Percentiles rank a stretch among this genome's conserved stretches.
These are phyloP conservation scores for Macropodus opercularis DNA, from an alignment of 2,797 vertebrate species.

Conservation along the genomic window DNA sequence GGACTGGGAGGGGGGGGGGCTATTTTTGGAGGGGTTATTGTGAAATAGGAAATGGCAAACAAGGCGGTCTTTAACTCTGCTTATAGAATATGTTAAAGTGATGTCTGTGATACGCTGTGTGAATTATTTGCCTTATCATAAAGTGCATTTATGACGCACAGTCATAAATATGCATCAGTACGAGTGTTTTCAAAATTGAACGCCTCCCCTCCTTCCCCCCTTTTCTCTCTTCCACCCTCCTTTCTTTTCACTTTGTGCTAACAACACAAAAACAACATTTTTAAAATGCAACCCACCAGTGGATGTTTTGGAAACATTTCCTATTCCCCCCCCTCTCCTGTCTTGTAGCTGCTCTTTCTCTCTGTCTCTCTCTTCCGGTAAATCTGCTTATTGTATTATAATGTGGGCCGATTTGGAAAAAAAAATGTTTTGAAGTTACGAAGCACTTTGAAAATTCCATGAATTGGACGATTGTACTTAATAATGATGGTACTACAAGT, in stretches of 20 bases:
- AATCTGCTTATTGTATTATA: slow-evolving; percentile 80
- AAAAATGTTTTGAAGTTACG: slow-evolving; percentile 67
- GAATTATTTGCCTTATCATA: slow-evolving; percentile 82
- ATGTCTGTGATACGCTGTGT: slow-evolving; percentile 72
- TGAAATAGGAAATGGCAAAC: slow-evolving; percentile 82
- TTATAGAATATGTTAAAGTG: slow-evolving; percentile 81
- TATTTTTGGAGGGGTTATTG: slow-evolving; percentile 80
- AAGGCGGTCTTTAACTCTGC: slow-evolving; percentile 80
- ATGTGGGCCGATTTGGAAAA: slow-evolving; percentile 61
- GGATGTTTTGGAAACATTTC: slow-evolving; percentile 75
- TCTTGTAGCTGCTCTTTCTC: slow-evolving; percentile 29
- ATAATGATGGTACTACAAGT: slow-evolving; percentile 52
- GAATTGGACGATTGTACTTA: slow-evolving; percentile 61
- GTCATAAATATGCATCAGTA: slow-evolving; percentile 80
- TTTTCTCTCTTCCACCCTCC: slow-evolving; percentile 13
- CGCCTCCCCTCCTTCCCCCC: slow-evolving; percentile 40
- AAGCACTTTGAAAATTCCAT: slow-evolving; percentile 76
- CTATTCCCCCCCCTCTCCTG: slow-evolving; percentile 40
- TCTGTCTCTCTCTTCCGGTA: slow-evolving; percentile 48
- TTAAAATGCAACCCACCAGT: slow-evolving; percentile 72
- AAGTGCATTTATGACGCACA: slow-evolving; percentile 77
- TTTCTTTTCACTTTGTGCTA: slow-evolving; percentile 54
- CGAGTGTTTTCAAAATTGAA: slow-evolving; percentile 75
- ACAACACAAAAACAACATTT: slow-evolving; percentile 70
- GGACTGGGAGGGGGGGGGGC: slow-evolving; percentile 57